phyloP scores from a whole-genome alignment of 2,113 vertebrate species.

The Scartelaos histophorus region DNA sequence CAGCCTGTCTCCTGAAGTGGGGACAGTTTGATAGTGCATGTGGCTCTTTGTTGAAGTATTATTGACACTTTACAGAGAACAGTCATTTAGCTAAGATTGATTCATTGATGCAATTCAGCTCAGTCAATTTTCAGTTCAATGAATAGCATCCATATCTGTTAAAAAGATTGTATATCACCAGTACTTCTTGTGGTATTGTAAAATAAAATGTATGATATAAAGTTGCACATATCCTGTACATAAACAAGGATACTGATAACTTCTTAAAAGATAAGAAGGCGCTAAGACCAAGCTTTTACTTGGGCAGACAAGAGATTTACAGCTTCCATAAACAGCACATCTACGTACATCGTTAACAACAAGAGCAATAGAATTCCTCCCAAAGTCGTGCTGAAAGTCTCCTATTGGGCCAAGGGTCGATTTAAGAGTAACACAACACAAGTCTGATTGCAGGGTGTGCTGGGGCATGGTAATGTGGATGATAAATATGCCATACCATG shows the following conservation, averaged over 20 bases:
- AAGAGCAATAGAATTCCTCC: constrained; percentile 14
- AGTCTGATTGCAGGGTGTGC: neutral
- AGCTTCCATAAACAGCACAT: constrained; percentile 5
- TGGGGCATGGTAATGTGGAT: neutral
- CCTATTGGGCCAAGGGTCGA: constrained; percentile 54
- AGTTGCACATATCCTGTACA: neutral
- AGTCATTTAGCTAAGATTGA: constrained; percentile 32
- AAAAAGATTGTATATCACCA: neutral
- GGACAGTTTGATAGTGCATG: constrained; percentile 31
- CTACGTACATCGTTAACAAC: constrained; percentile 16
- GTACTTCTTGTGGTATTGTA: neutral
- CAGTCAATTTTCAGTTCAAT: constrained; percentile 4
- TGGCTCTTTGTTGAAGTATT: constrained; percentile 20
- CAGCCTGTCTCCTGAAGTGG: constrained; percentile 2
- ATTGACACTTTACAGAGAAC: constrained; percentile 27
- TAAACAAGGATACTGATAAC: neutral
- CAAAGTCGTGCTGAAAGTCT: constrained; percentile 59
- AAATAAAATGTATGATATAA: neutral
- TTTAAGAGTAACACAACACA: constrained; percentile 40
- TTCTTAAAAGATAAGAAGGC: neutral
- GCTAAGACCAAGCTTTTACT: constrained; percentile 11
- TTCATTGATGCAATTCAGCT: constrained; percentile 19
- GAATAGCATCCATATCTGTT: neutral
- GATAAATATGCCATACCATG: neutral
- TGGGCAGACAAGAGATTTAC: neutral